Percentiles rank a stretch among this genome's conserved stretches.
phyloP scores from a whole-genome alignment of 2,797 vertebrate species.

The Scomberomorus guttatus region DNA sequence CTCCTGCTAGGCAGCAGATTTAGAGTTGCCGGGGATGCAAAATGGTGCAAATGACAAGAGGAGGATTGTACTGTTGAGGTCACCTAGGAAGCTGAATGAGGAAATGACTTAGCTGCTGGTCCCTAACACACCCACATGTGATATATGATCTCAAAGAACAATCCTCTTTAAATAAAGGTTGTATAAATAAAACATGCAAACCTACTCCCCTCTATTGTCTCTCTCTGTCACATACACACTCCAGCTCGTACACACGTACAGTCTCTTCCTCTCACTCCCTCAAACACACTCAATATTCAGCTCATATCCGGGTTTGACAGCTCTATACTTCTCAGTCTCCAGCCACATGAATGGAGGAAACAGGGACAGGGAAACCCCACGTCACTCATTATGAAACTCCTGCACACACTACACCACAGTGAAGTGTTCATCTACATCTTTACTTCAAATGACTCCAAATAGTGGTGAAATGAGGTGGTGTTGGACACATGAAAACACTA shows the following conservation, averaged over 20 bases:
- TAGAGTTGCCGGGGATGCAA: slow-evolving; percentile 46
- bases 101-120: slow-evolving; percentile 41
- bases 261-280: slow-evolving; percentile 36
- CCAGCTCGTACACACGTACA: slow-evolving; percentile 5
- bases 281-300: slow-evolving; percentile 55
- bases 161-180: slow-evolving; percentile 41
- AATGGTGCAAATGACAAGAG: slow-evolving; percentile 56
- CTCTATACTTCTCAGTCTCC: slow-evolving; percentile 53
- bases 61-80: slow-evolving; percentile 51
- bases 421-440: slow-evolving; percentile 12
- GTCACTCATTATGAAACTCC: slow-evolving; percentile 73
- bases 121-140: slow-evolving; percentile 1
- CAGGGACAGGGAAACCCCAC: slow-evolving; percentile 81
- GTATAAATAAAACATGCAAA: slow-evolving; percentile 47
- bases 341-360: slow-evolving; percentile 84
- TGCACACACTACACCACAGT: slow-evolving; percentile 8
- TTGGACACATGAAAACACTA: background rate
- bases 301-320: slow-evolving; percentile 59
- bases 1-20: slow-evolving; percentile 15
- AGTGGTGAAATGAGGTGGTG: slow-evolving; percentile 10
- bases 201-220: slow-evolving; percentile 17
- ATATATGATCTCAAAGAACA: slow-evolving; percentile 32
- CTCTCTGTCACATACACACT: slow-evolving; percentile 10
- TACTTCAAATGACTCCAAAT: slow-evolving; percentile 3
- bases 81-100: slow-evolving; percentile 49